Evolutionary conservation across 2,888 invertebrate species (phyloP).

Genomic region (Conomelus anceps): DNA sequence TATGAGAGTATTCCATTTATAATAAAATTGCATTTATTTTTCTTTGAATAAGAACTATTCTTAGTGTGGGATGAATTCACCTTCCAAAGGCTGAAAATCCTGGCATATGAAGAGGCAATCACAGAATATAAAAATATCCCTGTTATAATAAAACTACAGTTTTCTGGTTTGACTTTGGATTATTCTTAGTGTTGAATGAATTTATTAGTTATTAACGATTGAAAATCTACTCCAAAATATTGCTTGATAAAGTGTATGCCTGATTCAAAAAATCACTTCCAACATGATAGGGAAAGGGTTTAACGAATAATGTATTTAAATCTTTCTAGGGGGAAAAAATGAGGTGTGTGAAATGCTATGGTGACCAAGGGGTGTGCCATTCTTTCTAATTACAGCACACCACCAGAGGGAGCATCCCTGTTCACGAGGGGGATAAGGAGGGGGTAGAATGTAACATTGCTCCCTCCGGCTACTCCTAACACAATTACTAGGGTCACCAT

Average conservation of each 20-base stretch:
- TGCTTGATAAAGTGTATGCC: neutral
- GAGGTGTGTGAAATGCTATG: neutral
- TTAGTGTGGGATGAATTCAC: too few species aligned
- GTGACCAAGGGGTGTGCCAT: neutral
- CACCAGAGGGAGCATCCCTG: neutral
- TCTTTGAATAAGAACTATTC: too few species aligned
- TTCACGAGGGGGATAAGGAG: neutral
- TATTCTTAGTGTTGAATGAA: too few species aligned
- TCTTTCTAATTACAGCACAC: neutral
- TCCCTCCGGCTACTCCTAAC: neutral
- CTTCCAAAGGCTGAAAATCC: too few species aligned
- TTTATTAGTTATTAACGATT: too few species aligned
- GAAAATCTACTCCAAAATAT: too few species aligned
- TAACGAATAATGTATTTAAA: neutral
- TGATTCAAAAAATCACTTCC: neutral
- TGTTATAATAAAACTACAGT: too few species aligned
- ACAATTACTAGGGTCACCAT: neutral
- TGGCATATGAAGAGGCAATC: too few species aligned
- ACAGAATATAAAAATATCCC: too few species aligned
- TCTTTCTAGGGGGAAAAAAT: neutral
- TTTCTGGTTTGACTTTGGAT: too few species aligned
- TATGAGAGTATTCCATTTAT: too few species aligned
- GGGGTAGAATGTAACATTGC: neutral
- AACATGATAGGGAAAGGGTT: neutral
- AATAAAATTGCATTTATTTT: too few species aligned